phyloP scores from a whole-genome alignment of 2,888 invertebrate species.

The Apocheima hispidaria region DNA sequence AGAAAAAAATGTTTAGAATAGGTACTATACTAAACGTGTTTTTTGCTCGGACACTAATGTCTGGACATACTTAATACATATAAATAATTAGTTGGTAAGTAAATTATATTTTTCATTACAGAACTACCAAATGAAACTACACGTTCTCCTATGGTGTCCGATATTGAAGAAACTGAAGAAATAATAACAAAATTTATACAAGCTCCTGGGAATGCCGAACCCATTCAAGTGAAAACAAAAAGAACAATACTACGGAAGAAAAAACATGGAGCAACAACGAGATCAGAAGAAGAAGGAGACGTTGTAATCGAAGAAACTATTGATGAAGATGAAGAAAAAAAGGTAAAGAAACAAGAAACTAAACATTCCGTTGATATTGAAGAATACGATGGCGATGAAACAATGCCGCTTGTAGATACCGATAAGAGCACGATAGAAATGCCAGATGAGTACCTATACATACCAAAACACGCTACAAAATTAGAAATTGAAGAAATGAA shows the following conservation, averaged over 20 bases:
- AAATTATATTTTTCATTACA: conserved; percentile 54
- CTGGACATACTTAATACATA: too few relatives aligned
- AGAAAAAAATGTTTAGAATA: too few relatives aligned
- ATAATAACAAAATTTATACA: conserved; percentile 86
- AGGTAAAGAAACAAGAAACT: conserved; percentile 39
- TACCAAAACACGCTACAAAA: conserved; percentile 63
- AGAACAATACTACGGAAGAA: conserved; percentile 83
- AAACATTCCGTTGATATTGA: conserved; percentile 71
- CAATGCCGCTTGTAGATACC: conserved; percentile 45
- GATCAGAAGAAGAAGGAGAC: conserved; percentile 71
- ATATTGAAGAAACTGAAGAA: conserved; percentile 86
- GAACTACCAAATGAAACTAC: conserved; percentile 53
- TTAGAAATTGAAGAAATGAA: conserved; percentile 69
- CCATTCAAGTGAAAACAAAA: conserved; percentile 85
- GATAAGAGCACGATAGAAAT: conserved; percentile 70
- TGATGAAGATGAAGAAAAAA: conserved; percentile 67
- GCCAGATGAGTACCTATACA: conserved; percentile 65
- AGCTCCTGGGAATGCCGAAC: conserved; percentile 80
- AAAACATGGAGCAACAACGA: conserved; percentile 50
- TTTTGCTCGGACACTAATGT: too few relatives aligned
- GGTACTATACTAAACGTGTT: too few relatives aligned
- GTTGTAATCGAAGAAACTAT: conserved; percentile 83
- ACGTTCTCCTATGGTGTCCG: conserved; percentile 71
- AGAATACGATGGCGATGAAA: conserved; percentile 69
- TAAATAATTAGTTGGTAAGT: not conserved